Percentiles rank a stretch among this genome's conserved stretches.
Conservation (phyloP, 2,797 vertebrate species). For the Perodicticus potto region DNA sequence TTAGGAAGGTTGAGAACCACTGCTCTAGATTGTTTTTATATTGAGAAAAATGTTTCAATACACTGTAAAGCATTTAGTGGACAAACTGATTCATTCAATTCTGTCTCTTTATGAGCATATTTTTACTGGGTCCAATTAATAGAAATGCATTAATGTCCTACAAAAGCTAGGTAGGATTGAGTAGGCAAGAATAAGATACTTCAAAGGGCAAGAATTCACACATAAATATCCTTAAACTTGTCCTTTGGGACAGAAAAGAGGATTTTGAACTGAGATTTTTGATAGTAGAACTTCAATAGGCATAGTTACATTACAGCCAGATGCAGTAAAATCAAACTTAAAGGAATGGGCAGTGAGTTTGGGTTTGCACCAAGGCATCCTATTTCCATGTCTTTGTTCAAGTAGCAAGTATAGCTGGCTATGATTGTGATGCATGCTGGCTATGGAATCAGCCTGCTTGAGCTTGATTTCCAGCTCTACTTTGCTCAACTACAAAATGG, state of each 20-base stretch:
- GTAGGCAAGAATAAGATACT: not conserved
- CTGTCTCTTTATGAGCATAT: not conserved
- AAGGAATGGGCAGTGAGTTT: not conserved
- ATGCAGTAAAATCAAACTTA: not conserved
- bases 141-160: not conserved
- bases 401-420: not conserved
- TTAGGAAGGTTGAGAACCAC: no score
- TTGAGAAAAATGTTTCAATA: not conserved
- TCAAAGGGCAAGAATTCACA: conserved; percentile 18
- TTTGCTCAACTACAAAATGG: conserved; percentile 18
- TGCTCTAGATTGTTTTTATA: not conserved
- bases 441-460: not conserved
- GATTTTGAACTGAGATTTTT: not conserved
- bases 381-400: not conserved
- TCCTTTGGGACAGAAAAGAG: not conserved
- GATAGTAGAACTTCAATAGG: not conserved
- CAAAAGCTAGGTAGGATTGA: not conserved
- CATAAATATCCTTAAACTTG: not conserved
- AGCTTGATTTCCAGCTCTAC: not conserved
- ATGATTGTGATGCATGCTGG: not conserved
- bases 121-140: conserved; percentile 18
- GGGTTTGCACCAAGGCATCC: not conserved
- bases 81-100: conserved; percentile 19
- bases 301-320: not conserved
- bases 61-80: not conserved